Evolutionary conservation across 2,797 vertebrate species (phyloP), one percentile per base, ranked within the genome.

Genomic region (Enteromius argenteus): DNA sequence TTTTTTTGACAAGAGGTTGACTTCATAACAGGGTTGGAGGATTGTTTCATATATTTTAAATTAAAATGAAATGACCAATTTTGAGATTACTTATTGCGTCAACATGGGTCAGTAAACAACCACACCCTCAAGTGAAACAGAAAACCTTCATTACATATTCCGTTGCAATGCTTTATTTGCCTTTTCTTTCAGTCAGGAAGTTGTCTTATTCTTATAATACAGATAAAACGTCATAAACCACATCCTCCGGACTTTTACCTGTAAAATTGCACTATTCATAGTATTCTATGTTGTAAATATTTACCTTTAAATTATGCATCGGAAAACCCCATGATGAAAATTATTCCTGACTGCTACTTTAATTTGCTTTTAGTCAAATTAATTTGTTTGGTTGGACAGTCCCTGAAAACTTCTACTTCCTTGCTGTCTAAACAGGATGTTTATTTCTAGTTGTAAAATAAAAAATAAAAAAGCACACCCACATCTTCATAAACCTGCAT

Each of bases 251-350:
- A 15, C 23, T 3, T 1, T 58, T 44, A 8, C 11, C 39, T 53
- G n/a, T 49, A 3, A 60, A 62, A 60, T 64, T 8, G 19, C 42
- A 30, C 58, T 4, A 5, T 23, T 35, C 0, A 14, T 15, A 66
- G n/a, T 58, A 39, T 68, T 19, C 19, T 46, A 32, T 30, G 37
- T 69, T 49, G 27, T 19, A 58, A 44, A 76, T 39, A 78, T 51
- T 68, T 23, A 15, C 13, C 14, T 53, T 46, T 17, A 39, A 23
- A 35, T 49, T 56, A 14, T 10, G 37, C 49, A 32, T 74, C 37
- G 67, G 23, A 78, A 80, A 85, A 44, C 37, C 87, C 49, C 67
- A 80, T 88, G 89, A 88, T 85, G 56, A 71, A 69, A 58, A 39
- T 21, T 37, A 73, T 19, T 71, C 39, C 77, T 35, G 15, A 17